Evolutionary conservation across 92 coral and sea anemone species (phyloP).

Genomic region (Paramuricea clavata): DNA sequence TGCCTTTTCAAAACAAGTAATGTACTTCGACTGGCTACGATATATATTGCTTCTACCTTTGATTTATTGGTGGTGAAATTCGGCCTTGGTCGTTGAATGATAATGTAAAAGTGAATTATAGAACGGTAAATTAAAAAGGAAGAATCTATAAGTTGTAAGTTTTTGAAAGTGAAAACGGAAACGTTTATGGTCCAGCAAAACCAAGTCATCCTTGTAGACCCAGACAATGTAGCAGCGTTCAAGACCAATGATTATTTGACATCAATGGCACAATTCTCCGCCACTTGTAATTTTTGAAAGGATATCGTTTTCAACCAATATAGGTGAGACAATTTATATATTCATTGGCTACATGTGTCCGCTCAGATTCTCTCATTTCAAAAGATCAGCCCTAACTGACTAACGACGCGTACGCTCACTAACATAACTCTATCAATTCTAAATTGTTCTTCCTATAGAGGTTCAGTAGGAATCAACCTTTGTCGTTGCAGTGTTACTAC

Average conservation of each 20-base stretch:
- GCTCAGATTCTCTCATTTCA: neutral
- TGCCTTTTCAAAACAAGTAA: constrained; percentile 7
- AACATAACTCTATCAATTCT: too few relatives aligned
- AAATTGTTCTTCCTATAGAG: too few relatives aligned
- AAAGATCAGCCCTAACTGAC: too few relatives aligned
- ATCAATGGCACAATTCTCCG: neutral
- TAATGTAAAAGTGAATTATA: neutral
- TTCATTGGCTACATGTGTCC: neutral
- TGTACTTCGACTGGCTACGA: too few relatives aligned
- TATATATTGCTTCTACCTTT: too few relatives aligned
- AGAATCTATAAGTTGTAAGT: neutral
- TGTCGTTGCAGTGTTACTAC: too few relatives aligned
- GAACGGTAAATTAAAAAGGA: neutral
- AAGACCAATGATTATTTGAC: neutral
- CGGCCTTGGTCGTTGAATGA: too few relatives aligned
- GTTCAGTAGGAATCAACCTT: too few relatives aligned
- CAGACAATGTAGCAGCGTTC: neutral
- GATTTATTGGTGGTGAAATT: too few relatives aligned
- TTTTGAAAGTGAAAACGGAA: neutral
- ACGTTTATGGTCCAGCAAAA: neutral
- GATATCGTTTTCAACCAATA: neutral
- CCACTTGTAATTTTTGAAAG: too few relatives aligned
- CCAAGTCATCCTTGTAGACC: neutral
- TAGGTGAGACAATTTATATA: neutral
- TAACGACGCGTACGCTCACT: too few relatives aligned